phyloP scores from a whole-genome alignment of 1,140 invertebrate species.

The Gonioctena quinquepunctata region DNA sequence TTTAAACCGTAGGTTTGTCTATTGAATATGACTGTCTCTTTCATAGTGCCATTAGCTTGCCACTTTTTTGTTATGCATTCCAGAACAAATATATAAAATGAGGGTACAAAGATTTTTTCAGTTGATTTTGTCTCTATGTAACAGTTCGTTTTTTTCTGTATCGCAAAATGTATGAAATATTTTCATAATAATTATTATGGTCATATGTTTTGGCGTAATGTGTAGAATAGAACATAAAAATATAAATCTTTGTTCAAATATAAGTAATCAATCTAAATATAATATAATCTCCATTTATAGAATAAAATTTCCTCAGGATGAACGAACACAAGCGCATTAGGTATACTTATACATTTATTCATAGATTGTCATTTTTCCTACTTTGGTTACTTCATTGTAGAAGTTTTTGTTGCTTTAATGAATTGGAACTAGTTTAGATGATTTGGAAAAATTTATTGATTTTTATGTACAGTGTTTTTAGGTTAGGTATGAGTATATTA shows the following conservation, averaged over 20 bases:
- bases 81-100: no score
- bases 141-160: no score
- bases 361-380: neutral
- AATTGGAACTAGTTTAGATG: neutral
- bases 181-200: slow-evolving; percentile 5
- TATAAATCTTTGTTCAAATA: neutral
- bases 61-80: no score
- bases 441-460: neutral
- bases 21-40: no score
- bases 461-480: slow-evolving; percentile 13
- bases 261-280: slow-evolving; percentile 6
- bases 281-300: slow-evolving; percentile 15
- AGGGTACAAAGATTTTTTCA: no score
- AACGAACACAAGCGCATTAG: slow-evolving; percentile 10
- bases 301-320: slow-evolving; percentile 24
- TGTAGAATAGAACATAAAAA: slow-evolving; percentile 21
- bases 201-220: neutral
- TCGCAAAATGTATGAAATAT: no score
- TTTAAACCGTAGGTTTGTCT: no score
- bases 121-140: no score
- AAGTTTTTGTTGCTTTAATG: neutral
- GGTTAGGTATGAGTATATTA: slow-evolving; percentile 3
- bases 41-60: no score
- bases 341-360: neutral
- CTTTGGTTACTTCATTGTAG: neutral